Percentiles rank a stretch among this genome's conserved stretches.
Conservation (phyloP, 2,888 invertebrate genomes). For the Trachelus troglodyta region DNA sequence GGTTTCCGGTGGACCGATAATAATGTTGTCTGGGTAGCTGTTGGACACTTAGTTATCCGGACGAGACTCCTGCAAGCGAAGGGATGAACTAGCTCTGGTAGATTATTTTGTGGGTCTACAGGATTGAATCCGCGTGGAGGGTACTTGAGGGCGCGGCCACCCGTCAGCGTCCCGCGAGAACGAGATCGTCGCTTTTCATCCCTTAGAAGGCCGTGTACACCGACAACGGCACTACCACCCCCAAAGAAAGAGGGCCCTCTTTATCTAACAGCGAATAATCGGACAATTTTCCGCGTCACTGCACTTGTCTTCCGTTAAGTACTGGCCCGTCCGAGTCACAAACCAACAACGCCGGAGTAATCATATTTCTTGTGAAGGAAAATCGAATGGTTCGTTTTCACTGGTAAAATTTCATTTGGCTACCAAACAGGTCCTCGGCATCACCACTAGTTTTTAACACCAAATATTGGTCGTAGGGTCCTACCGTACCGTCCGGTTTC, state of each 20-base stretch:
- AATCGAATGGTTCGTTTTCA: not conserved
- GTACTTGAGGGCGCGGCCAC: slow-evolving; percentile 56
- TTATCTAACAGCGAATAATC: slow-evolving; percentile 60
- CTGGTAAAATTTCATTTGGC: too few species aligned
- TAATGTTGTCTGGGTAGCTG: slow-evolving; percentile 8
- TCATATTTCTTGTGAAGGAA: not conserved
- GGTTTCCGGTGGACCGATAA: too few species aligned
- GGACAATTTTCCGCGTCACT: slow-evolving; percentile 59
- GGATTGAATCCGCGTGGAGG: slow-evolving; percentile 63
- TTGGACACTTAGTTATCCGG: slow-evolving; percentile 42
- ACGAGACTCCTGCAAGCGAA: slow-evolving; percentile 56
- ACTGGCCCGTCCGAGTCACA: not conserved
- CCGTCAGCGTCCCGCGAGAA: slow-evolving; percentile 43
- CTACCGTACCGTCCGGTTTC: too few species aligned
- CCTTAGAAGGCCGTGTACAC: slow-evolving; percentile 28
- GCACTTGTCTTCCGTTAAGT: slow-evolving; percentile 47
- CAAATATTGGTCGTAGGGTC: too few species aligned
- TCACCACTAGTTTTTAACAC: too few species aligned
- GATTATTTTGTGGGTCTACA: slow-evolving; percentile 62
- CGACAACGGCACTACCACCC: slow-evolving; percentile 12
- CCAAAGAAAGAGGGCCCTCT: slow-evolving; percentile 42
- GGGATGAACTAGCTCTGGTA: slow-evolving; percentile 50
- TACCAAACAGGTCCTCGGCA: too few species aligned
- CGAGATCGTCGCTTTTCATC: slow-evolving; percentile 55
- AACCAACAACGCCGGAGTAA: not conserved